phyloP scores from a whole-genome alignment of 2,797 vertebrate species.

The Gallinago stenura region DNA sequence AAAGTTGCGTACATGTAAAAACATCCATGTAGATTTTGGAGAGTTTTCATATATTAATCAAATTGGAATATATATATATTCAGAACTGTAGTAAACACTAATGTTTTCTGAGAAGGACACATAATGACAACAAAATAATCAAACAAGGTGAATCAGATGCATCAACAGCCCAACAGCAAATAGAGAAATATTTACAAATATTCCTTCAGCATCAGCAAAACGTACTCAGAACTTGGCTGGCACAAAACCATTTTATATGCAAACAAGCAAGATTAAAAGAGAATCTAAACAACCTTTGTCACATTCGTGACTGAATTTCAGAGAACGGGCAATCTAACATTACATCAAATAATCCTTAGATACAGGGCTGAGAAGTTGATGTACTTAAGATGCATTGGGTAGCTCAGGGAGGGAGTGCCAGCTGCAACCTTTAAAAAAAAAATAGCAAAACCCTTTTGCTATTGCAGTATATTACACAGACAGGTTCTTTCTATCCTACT shows the following conservation, averaged over 20 bases:
- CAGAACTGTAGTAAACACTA: background rate
- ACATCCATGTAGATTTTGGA: background rate
- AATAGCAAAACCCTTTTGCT: background rate
- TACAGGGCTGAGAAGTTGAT: background rate
- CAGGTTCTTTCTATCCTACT: background rate
- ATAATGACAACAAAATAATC: background rate
- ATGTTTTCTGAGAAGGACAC: background rate
- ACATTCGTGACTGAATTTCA: background rate
- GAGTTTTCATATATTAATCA: background rate
- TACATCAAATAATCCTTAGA: background rate
- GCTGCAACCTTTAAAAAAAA: background rate
- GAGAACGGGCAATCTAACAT: background rate
- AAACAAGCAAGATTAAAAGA: conserved; percentile 10
- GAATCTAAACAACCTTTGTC: background rate
- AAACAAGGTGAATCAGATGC: background rate
- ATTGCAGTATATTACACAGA: background rate
- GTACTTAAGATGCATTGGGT: background rate
- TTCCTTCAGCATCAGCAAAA: conserved; percentile 31
- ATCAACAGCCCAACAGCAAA: background rate
- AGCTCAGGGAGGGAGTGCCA: background rate
- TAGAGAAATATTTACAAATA: conserved; percentile 52
- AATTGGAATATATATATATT: background rate
- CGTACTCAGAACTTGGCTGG: background rate
- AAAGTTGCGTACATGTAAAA: background rate
- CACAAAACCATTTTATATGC: conserved; percentile 13